These are phyloP conservation scores for Calephelis nemesis DNA, from an alignment of 1,140 invertebrate genomes.

Conservation along the genomic window DNA sequence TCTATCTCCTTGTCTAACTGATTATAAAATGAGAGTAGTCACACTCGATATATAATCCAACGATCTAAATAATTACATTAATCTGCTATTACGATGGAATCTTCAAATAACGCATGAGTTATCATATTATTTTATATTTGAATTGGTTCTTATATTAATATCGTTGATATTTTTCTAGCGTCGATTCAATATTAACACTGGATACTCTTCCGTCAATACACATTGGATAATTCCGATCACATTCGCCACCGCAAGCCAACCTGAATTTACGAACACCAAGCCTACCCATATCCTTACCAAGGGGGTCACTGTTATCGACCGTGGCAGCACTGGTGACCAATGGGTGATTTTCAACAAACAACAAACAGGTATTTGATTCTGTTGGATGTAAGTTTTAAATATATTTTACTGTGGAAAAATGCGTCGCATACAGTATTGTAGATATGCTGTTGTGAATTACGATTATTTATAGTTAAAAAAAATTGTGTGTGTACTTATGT, in stretches of 20 bases:
- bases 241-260: slow-evolving; percentile 64
- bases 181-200: slow-evolving; percentile 65
- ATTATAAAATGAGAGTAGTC: too few relatives aligned
- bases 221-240: slow-evolving; percentile 81
- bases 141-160: too few relatives aligned
- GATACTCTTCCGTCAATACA: slow-evolving; percentile 41
- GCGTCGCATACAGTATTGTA: too few relatives aligned
- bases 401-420: slow-evolving; percentile 7
- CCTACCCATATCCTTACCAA: slow-evolving; percentile 49
- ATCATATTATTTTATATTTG: too few relatives aligned
- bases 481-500: too few relatives aligned
- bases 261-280: slow-evolving; percentile 73
- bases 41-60: too few relatives aligned
- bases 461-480: too few relatives aligned
- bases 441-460: too few relatives aligned
- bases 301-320: slow-evolving; percentile 46
- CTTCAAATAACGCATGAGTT: too few relatives aligned
- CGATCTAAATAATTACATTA: too few relatives aligned
- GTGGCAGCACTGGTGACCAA: slow-evolving; percentile 50
- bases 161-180: slow-evolving; percentile 39
- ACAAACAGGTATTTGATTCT: slow-evolving; percentile 71
- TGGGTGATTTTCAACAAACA: slow-evolving; percentile 83
- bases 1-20: too few relatives aligned
- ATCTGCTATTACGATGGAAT: too few relatives aligned
- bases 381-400: slow-evolving; percentile 10